Percentiles rank a stretch among this genome's conserved stretches.
Evolutionary conservation across 2,797 vertebrate genomes (phyloP).

Genomic region (Sebastes matsubarae): DNA sequence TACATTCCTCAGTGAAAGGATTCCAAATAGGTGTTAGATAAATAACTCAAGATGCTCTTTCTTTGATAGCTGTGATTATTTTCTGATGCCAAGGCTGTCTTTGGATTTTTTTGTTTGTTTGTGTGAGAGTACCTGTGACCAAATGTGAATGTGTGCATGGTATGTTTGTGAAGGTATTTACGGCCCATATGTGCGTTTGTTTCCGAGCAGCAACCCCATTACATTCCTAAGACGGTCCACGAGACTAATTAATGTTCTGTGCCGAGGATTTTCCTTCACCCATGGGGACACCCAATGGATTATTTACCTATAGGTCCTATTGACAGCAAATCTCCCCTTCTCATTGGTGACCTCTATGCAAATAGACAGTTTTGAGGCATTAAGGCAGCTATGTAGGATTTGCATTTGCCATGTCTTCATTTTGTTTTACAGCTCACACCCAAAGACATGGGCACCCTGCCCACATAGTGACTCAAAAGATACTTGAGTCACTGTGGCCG

Average conservation of each 20-base stretch:
- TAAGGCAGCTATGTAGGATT: constrained; percentile 24
- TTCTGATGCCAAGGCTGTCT: constrained; percentile 31
- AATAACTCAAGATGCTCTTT: constrained; percentile 63
- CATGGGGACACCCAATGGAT: constrained; percentile 77
- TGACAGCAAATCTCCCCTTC: constrained; percentile 67
- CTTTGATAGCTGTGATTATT: constrained; percentile 51
- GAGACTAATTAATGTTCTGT: constrained; percentile 85
- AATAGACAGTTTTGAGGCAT: constrained; percentile 57
- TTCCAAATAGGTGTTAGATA: constrained; percentile 62
- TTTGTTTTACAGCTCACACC: constrained; percentile 26
- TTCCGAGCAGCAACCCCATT: constrained; percentile 76
- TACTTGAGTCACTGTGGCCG: constrained; percentile 9
- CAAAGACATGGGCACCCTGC: constrained; percentile 21
- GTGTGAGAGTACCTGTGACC: constrained; percentile 23
- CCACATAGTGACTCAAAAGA: constrained; percentile 34
- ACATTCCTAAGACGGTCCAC: constrained; percentile 79
- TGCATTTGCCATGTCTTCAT: constrained; percentile 44
- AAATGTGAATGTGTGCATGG: constrained; percentile 55
- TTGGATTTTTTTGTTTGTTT: not conserved
- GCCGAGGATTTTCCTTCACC: constrained; percentile 74
- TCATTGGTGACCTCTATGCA: constrained; percentile 48
- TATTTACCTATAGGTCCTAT: constrained; percentile 83
- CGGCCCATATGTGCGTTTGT: constrained; percentile 77
- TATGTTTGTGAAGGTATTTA: constrained; percentile 83
- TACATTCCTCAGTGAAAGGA: constrained; percentile 58